Conservation (phyloP, 2,888 invertebrate species). For the Apodemia duryi region DNA sequence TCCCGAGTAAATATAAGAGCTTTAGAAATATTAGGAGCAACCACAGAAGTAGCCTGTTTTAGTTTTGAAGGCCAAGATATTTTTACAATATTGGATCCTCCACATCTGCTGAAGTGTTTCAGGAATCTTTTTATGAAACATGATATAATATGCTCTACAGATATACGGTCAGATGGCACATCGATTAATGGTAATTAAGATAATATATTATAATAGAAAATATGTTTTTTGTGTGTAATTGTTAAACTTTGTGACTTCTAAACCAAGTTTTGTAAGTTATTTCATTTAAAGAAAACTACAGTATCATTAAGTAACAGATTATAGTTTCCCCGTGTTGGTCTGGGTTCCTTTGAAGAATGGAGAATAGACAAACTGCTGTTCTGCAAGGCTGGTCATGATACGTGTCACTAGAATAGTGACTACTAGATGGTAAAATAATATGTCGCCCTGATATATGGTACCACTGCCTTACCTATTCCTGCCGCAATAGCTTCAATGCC, state of each 20-base stretch:
- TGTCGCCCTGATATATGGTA: no score
- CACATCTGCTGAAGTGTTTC: conserved; percentile 30
- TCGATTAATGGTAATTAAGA: not conserved
- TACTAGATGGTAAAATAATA: no score
- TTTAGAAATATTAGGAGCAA: not conserved
- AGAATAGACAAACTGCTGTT: no score
- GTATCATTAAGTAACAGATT: not conserved
- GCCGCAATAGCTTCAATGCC: no score
- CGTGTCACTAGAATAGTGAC: no score
- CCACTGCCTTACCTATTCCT: no score
- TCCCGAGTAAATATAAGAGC: conserved; percentile 1
- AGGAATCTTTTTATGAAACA: conserved; percentile 30
- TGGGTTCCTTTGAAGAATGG: no score
- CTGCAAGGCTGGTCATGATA: no score
- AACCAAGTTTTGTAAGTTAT: not conserved
- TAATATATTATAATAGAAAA: not conserved
- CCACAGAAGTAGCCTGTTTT: conserved; percentile 14
- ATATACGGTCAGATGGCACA: conserved; percentile 16
- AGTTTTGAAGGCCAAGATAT: conserved; percentile 23
- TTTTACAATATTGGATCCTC: conserved; percentile 25
- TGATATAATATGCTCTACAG: conserved; percentile 25
- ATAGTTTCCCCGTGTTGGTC: no score
- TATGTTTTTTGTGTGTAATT: no score
- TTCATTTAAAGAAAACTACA: no score
- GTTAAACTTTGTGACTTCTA: not conserved